Base-by-base conservation (phyloP, 2,888 invertebrate genomes). In the Tipula helvola region DNA sequence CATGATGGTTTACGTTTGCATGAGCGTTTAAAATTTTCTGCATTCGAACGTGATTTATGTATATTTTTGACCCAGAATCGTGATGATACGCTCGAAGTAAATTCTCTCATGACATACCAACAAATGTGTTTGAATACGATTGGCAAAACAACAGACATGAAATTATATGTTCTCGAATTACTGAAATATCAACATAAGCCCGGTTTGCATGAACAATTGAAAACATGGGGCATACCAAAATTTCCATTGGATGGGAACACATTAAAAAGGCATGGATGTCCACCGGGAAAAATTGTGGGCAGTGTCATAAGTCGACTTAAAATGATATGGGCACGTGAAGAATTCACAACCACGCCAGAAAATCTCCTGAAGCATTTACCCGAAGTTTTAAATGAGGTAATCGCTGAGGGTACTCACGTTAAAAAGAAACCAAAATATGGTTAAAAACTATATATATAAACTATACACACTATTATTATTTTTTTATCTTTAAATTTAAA, bases 241-340 rank as follows among this genome's bases (percentile, higher is more conserved):
- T 97, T 98, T 91, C 98, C 98, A 2, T 90, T 99, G 0, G 95
- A 91, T 89, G 99, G 99, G 0, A 92, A 94, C 89, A 92, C 94
- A 88, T 90, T 98, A 1, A 94, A 93, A 89, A 92, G 93, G 47
- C 91, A 93, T 87, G 93, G 93, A 5, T 92, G 92, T 87, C 92
- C 94, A 71, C 91, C 92, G 86, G 94, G 94, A 0, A 94, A 93
- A 89, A 91, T 93, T 89, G 94, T 97, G 91, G 95, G 96, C 0
- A 89, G 91, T 13, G 94, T 97, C 12, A 91, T 98, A 87, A 91
- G 91, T 39, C 93, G 94, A 89, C 90, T 99, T 44, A 96, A 96
- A 90, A 92, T 94, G 71, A 92, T 94, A 88, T 99, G 98, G 98
- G 94, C 96, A 36, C 95, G 96, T 85, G 94, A 94, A 90, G 94